Percentiles rank a stretch among this genome's conserved stretches.
phyloP scores from a whole-genome alignment of 2,888 invertebrate genomes.

The Ryuthela nishihirai region DNA sequence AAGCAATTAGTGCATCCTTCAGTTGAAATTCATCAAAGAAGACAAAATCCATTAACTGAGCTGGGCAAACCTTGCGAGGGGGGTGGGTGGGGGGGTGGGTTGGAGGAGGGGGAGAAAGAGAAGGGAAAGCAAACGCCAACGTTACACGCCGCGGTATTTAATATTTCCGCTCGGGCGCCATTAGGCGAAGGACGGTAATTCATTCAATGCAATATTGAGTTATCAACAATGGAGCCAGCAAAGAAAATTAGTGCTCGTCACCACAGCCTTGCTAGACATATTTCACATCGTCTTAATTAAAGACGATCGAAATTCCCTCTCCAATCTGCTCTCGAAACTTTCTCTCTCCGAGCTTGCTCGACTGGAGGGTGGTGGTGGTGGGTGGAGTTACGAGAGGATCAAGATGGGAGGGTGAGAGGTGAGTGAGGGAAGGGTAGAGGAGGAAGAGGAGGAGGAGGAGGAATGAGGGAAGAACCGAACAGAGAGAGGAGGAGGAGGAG shows the following conservation, averaged over 20 bases:
- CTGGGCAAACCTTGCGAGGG: conserved; percentile 26
- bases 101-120: neutral
- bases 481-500: too few relatives aligned
- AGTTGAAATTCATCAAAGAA: conserved; percentile 40
- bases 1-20: conserved; percentile 39
- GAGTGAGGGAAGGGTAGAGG: too few relatives aligned
- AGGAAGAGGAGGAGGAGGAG: too few relatives aligned
- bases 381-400: too few relatives aligned
- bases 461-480: too few relatives aligned
- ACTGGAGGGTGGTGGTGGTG: too few relatives aligned
- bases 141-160: conserved; percentile 35
- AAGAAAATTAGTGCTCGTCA: conserved; percentile 37
- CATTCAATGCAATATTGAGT: conserved; percentile 39
- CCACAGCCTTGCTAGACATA: conserved; percentile 37
- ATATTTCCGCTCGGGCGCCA: conserved; percentile 39
- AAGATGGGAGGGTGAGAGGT: too few relatives aligned
- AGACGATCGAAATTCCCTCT: conserved; percentile 35
- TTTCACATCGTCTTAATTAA: conserved; percentile 39
- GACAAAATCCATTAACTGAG: conserved; percentile 39
- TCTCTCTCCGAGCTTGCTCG: conserved; percentile 4
- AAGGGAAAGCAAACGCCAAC: conserved; percentile 3
- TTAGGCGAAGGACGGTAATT: conserved; percentile 30
- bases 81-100: conserved; percentile 1
- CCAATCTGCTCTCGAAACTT: too few relatives aligned
- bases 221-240: conserved; percentile 35